phyloP scores from a whole-genome alignment of 2,113 vertebrate genomes.

The Furnarius figulus region DNA sequence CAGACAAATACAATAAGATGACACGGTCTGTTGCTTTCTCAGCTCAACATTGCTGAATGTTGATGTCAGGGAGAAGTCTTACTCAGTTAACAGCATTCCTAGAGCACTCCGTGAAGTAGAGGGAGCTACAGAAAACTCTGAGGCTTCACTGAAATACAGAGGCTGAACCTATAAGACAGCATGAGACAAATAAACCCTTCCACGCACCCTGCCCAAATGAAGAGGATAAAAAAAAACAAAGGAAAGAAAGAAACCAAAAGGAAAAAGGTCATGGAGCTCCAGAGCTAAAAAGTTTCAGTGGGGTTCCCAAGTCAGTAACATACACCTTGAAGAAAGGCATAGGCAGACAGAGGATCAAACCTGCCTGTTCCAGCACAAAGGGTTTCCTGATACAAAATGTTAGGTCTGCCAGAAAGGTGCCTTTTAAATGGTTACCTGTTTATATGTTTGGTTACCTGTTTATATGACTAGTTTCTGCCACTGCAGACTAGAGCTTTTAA shows the following conservation, averaged over 20 bases:
- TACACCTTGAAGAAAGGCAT: background rate
- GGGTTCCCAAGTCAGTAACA: background rate
- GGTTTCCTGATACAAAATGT: background rate
- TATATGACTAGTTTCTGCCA: background rate
- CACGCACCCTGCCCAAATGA: too few species aligned
- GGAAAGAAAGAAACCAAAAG: background rate
- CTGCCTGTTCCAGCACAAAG: background rate
- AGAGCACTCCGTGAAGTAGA: background rate
- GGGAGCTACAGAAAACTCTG: background rate
- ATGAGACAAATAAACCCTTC: background rate
- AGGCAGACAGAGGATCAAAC: background rate
- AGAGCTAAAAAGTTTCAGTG: background rate
- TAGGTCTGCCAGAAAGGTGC: background rate
- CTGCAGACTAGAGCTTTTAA: background rate
- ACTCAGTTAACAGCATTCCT: conserved; percentile 23
- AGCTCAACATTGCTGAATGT: conserved; percentile 25
- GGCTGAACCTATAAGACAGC: background rate
- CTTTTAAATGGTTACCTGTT: background rate
- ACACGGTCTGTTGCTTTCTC: conserved; percentile 28
- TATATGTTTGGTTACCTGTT: background rate
- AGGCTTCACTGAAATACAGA: background rate
- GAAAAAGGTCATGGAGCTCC: background rate
- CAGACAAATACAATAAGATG: conserved; percentile 53
- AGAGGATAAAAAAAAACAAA: background rate
- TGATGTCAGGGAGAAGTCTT: conserved; percentile 50